Evolutionary conservation across 2,797 vertebrate genomes (phyloP).

Genomic region (Bradypus variegatus): DNA sequence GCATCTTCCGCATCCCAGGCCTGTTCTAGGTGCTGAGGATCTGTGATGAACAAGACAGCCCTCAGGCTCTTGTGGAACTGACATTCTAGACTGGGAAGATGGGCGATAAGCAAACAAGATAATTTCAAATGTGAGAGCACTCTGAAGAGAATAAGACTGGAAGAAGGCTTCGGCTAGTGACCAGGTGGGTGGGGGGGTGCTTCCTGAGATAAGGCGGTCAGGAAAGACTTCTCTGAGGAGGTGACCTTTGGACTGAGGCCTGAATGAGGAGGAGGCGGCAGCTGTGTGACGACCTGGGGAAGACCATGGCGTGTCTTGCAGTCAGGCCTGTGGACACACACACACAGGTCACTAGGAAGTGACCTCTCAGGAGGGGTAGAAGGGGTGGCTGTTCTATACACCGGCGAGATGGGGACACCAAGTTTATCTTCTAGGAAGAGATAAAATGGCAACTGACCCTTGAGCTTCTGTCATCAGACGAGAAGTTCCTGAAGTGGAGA

Average conservation of each 20-base stretch:
- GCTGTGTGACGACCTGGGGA: background rate
- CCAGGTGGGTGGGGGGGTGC: background rate
- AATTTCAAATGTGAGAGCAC: background rate
- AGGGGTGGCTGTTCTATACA: background rate
- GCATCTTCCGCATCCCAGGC: background rate
- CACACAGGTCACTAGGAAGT: background rate
- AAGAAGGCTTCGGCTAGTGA: background rate
- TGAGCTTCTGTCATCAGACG: background rate
- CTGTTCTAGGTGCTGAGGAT: background rate
- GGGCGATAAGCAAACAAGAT: background rate
- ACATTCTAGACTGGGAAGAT: background rate
- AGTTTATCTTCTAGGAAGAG: background rate
- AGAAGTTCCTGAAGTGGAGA: slow-evolving; percentile 4
- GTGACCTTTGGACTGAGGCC: background rate
- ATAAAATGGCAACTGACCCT: background rate
- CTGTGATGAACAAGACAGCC: background rate
- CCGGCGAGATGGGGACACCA: background rate
- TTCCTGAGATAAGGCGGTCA: background rate
- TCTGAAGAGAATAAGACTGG: background rate
- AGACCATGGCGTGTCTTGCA: background rate
- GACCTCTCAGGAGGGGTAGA: background rate
- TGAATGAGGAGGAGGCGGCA: background rate
- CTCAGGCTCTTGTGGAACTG: background rate
- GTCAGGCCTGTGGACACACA: background rate
- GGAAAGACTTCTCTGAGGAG: background rate